Evolutionary conservation across 1,140 invertebrate genomes (phyloP).

Genomic region (Meloidogyne chitwoodi): DNA sequence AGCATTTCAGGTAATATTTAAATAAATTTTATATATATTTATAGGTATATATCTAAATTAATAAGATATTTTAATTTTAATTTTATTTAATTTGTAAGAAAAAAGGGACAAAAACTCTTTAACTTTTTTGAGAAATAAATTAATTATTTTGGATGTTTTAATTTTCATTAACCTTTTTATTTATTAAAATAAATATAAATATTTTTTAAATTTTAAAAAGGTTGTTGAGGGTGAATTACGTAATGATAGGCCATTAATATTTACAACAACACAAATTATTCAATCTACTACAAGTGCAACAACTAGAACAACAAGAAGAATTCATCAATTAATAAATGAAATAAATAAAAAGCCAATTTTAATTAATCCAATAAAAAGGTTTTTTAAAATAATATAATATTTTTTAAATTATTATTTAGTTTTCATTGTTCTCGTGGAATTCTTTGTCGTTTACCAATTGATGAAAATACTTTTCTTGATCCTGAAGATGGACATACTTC

Average conservation of each 20-base stretch:
- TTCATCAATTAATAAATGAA: conserved; percentile 6
- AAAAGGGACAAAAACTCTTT: no score
- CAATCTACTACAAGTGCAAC: neutral
- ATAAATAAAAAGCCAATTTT: conserved; percentile 10
- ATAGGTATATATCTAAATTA: no score
- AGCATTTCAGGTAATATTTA: conserved; percentile 16
- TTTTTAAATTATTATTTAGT: neutral
- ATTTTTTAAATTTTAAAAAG: neutral
- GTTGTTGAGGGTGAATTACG: conserved; percentile 15
- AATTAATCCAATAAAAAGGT: conserved; percentile 22
- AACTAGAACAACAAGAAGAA: conserved; percentile 19
- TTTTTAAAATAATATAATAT: neutral
- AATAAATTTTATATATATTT: neutral
- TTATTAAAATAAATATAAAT: no score
- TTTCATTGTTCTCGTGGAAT: conserved; percentile 15
- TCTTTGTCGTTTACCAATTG: conserved; percentile 21
- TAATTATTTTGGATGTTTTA: no score
- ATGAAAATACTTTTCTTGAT: conserved; percentile 31
- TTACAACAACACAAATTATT: neutral
- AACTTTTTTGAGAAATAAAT: no score
- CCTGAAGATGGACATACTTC: conserved; percentile 24
- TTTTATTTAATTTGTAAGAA: no score
- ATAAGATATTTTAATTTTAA: no score
- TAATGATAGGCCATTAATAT: conserved; percentile 10
- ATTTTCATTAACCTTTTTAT: no score